These are phyloP conservation scores for Thaumatotibia leucotreta DNA, from an alignment of 1,140 invertebrate species.

Conservation along the genomic window DNA sequence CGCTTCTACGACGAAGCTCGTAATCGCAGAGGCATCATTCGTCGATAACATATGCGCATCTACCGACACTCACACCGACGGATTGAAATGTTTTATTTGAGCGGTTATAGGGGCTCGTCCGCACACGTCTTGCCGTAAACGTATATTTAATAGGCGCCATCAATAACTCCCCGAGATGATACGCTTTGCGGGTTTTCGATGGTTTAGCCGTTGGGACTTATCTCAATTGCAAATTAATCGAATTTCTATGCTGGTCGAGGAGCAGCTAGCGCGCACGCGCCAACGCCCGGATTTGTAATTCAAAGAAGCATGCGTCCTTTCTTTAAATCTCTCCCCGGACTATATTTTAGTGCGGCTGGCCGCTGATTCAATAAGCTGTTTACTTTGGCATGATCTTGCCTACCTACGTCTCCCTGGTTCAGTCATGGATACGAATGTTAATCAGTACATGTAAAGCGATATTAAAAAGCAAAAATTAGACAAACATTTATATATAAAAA, in stretches of 20 bases:
- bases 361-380: slow-evolving; percentile 24
- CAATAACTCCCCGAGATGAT: slow-evolving; percentile 74
- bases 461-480: slow-evolving; percentile 47
- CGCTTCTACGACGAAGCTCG: background rate
- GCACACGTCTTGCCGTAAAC: slow-evolving; percentile 55
- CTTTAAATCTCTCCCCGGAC: slow-evolving; percentile 38
- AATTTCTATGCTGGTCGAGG: slow-evolving; percentile 49
- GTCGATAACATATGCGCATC: slow-evolving; percentile 32
- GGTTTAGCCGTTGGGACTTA: slow-evolving; percentile 59
- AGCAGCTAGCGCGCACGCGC: slow-evolving; percentile 31
- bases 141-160: slow-evolving; percentile 76
- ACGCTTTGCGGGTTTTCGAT: slow-evolving; percentile 56
- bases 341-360: slow-evolving; percentile 24
- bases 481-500: slow-evolving; percentile 40
- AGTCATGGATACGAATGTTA: slow-evolving; percentile 55
- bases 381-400: slow-evolving; percentile 16
- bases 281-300: slow-evolving; percentile 49
- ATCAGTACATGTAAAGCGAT: slow-evolving; percentile 62
- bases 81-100: slow-evolving; percentile 72
- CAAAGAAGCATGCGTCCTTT: slow-evolving; percentile 47
- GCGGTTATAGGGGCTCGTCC: slow-evolving; percentile 42
- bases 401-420: slow-evolving; percentile 42
- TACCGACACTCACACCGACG: slow-evolving; percentile 52
- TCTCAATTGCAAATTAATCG: slow-evolving; percentile 75
- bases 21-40: background rate